These are phyloP conservation scores for Zophobas morio DNA, from an alignment of 1,140 invertebrate genomes.

Conservation along the genomic window DNA sequence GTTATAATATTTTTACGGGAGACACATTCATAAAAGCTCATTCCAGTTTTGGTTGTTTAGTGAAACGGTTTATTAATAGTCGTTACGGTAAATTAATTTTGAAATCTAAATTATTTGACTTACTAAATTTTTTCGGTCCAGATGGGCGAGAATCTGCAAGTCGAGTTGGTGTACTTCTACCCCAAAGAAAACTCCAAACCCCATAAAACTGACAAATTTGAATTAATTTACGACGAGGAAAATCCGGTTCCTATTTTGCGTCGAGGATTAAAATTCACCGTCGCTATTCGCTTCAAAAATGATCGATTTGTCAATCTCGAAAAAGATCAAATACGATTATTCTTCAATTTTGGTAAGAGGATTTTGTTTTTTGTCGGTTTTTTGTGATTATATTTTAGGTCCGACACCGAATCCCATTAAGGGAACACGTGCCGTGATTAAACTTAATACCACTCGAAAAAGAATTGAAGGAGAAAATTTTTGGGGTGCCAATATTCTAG, in stretches of 20 bases:
- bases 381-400: conserved; percentile 66
- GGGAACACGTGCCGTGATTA: conserved; percentile 67
- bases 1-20: background rate
- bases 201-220: conserved; percentile 78
- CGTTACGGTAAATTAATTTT: background rate
- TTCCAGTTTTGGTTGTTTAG: background rate
- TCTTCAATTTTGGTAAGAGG: conserved; percentile 74
- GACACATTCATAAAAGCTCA: background rate
- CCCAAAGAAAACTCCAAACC: conserved; percentile 73
- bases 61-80: background rate
- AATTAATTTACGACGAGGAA: conserved; percentile 72
- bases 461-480: conserved; percentile 46
- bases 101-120: background rate
- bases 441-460: conserved; percentile 43
- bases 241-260: conserved; percentile 70
- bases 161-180: conserved; percentile 76
- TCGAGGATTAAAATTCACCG: conserved; percentile 70
- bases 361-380: conserved; percentile 2
- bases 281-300: background rate
- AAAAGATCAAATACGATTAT: conserved; percentile 72
- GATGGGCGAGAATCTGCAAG: conserved; percentile 51
- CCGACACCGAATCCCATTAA: conserved; percentile 72
- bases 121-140: background rate
- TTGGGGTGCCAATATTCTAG: conserved; percentile 70
- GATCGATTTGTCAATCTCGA: conserved; percentile 67